Base-by-base conservation (phyloP, 2,888 invertebrate genomes). In the Tenthredo mesomela region DNA sequence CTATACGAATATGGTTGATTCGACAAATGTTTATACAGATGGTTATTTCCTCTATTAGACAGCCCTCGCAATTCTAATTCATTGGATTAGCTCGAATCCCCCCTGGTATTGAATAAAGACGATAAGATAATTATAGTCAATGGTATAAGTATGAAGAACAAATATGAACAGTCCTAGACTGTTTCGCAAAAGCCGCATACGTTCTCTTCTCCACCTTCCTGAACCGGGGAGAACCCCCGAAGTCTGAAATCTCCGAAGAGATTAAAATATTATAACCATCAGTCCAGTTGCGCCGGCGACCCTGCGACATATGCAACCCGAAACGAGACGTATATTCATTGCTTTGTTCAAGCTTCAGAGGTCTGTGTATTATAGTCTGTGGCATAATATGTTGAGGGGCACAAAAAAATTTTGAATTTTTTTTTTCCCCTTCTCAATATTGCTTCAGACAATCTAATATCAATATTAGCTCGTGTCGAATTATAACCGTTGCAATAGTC, bases 321-420 rank as follows among this genome's bases (percentile, higher is more conserved):
- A 77, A 54, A 58, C 77, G 54, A 50, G 29, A n/a, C 77, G 77
- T 21, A 77, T 54, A 77, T 54, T 47, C 77, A 54, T 54, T 29
- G 47, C 47, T 50, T 50, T 50, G 50, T 77, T 54, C 21, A 33
- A 77, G 54, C 50, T 77, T 3, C 50, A 37, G 15, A 43, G 21
- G 40, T 25, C 21, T 73, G 10, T 21, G 21, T 29, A 33, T 70
- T 70, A 33, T n/a, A 33, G 15, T 67, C 33, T 2, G 18, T 6
- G 15, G 33, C 5, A 33, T n/a, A n/a, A n/a, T n/a, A n/a, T 25
- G 67, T 67, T 67, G 18, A 67, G 67, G 12, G 67, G 7, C 15
- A 33, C 21, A 12, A 12, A 61, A 25, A 54, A n/a, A 50, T 54
- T 54, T n/a, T 54, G 7, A n/a, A 54, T 54, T n/a, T 7, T 7